Percentiles rank a stretch among this genome's conserved stretches.
Evolutionary conservation across 2,797 vertebrate genomes (phyloP).

Genomic region (Propithecus perrieri): DNA sequence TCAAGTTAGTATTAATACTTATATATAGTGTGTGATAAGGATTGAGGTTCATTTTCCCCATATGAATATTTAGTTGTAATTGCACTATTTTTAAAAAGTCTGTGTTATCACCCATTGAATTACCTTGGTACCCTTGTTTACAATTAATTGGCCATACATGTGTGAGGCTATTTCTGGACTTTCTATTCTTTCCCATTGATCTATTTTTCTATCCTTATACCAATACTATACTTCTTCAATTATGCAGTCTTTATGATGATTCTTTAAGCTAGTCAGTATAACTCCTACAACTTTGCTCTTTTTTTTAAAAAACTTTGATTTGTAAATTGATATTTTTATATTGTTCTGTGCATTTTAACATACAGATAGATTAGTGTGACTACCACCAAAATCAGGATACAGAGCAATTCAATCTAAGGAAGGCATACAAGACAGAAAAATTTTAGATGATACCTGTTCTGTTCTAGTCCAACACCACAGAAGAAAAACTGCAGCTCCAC

Average conservation of each 20-base stretch:
- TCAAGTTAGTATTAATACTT: background rate
- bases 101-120: background rate
- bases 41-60: background rate
- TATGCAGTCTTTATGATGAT: slow-evolving; percentile 7
- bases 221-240: background rate
- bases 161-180: slow-evolving; percentile 4
- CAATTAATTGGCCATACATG: background rate
- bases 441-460: background rate
- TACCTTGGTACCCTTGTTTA: background rate
- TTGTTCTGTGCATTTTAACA: slow-evolving; percentile 32
- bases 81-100: background rate
- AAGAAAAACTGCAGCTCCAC: background rate
- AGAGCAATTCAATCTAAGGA: background rate
- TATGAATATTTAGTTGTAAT: slow-evolving; percentile 44
- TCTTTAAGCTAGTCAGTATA: slow-evolving; percentile 21
- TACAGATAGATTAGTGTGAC: background rate
- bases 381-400: background rate
- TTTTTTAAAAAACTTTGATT: slow-evolving; percentile 2
- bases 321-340: background rate
- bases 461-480: background rate
- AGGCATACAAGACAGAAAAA: background rate
- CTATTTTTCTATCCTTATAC: background rate
- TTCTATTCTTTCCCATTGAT: slow-evolving; percentile 1
- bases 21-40: background rate
- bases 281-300: background rate